Evolutionary conservation across 2,888 invertebrate genomes (phyloP).

Genomic region (Pecten maximus): DNA sequence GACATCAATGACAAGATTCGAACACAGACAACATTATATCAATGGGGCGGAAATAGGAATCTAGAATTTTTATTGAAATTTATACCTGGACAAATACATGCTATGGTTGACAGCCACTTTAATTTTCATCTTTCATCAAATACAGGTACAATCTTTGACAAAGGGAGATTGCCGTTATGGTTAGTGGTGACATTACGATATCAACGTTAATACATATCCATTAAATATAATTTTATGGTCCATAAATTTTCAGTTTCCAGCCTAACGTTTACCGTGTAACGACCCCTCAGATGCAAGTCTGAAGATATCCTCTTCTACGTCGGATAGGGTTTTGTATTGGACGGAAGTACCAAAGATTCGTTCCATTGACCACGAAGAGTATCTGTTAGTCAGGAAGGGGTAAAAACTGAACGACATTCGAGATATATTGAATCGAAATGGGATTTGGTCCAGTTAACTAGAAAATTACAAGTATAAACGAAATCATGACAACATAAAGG

Average conservation of each 20-base stretch:
- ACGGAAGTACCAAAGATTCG: background rate
- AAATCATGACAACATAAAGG: background rate
- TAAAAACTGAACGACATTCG: background rate
- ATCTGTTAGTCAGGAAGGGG: background rate
- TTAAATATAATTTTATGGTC: background rate
- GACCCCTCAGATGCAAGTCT: background rate
- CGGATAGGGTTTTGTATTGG: background rate
- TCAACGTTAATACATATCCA: background rate
- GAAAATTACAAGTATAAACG: background rate
- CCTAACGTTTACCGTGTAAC: background rate
- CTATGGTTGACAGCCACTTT: background rate
- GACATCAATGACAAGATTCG: background rate
- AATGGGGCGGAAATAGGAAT: background rate
- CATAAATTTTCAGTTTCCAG: constrained; percentile 23
- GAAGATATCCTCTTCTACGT: background rate
- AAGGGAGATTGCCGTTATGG: background rate
- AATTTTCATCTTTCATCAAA: background rate
- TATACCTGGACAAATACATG: background rate
- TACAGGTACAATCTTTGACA: background rate
- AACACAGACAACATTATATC: background rate
- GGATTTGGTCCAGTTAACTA: background rate
- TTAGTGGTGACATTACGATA: background rate
- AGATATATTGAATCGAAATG: constrained; percentile 16
- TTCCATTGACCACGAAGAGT: background rate
- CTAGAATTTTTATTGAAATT: background rate